Evolutionary conservation across 1,140 invertebrate species (phyloP).

Genomic region (Zaprionus africanus): DNA sequence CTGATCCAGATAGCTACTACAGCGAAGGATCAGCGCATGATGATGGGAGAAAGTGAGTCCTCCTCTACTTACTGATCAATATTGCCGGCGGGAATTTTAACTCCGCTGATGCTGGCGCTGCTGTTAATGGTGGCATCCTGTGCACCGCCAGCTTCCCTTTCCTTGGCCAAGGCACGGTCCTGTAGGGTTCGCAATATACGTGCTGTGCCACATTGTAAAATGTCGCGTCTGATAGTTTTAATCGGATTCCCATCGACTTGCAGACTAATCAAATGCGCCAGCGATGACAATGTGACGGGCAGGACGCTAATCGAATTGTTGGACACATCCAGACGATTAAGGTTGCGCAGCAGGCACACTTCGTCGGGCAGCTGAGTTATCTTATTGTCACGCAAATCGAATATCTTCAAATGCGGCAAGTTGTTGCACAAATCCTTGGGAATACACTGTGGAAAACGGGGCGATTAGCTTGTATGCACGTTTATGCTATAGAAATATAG

Average conservation of each 20-base stretch:
- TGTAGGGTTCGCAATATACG: conserved; percentile 92
- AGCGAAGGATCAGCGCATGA: conserved; percentile 39
- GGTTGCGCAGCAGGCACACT: conserved; percentile 89
- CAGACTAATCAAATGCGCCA: conserved; percentile 93
- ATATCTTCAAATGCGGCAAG: conserved; percentile 88
- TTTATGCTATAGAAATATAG: neutral
- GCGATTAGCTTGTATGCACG: neutral
- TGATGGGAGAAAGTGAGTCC: neutral
- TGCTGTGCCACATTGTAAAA: conserved; percentile 91
- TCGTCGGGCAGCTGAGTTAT: conserved; percentile 90
- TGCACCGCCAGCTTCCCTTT: conserved; percentile 63
- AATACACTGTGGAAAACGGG: conserved; percentile 86
- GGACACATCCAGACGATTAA: conserved; percentile 92
- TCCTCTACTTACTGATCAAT: conserved; percentile 88
- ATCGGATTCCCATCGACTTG: conserved; percentile 94
- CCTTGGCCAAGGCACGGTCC: conserved; percentile 86
- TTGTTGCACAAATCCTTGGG: conserved; percentile 88
- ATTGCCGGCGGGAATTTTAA: conserved; percentile 81
- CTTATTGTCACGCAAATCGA: conserved; percentile 92
- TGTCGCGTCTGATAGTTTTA: conserved; percentile 90
- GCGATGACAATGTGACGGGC: conserved; percentile 89
- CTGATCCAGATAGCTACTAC: conserved; percentile 28
- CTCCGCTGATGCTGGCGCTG: neutral
- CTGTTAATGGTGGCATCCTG: neutral
- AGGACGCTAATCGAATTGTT: conserved; percentile 90